phyloP scores from a whole-genome alignment of 2,797 vertebrate genomes.

The Scyliorhinus canicula region DNA sequence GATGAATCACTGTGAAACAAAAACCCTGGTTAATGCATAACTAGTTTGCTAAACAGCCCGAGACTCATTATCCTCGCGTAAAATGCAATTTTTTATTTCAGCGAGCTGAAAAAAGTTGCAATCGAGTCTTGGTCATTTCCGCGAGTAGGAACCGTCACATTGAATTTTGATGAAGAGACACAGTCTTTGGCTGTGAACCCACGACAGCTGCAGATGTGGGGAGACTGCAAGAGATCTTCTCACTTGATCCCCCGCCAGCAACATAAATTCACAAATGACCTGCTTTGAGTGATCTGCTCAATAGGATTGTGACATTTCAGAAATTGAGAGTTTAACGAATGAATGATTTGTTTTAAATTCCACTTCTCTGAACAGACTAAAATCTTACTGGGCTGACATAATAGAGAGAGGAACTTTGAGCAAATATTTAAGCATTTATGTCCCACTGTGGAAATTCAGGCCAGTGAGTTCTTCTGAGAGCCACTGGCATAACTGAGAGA shows the following conservation, averaged over 20 bases:
- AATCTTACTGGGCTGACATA: neutral
- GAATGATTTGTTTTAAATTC: neutral
- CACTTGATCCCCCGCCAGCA: neutral
- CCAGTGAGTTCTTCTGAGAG: neutral
- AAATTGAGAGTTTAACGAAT: neutral
- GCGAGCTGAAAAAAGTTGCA: neutral
- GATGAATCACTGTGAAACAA: neutral
- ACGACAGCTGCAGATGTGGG: neutral
- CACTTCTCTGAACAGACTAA: neutral
- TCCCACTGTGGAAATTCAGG: neutral
- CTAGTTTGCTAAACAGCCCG: neutral
- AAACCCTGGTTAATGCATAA: neutral
- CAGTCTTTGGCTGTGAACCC: no score
- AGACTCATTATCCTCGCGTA: neutral
- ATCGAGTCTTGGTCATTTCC: neutral
- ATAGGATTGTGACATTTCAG: no score
- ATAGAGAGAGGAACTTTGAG: neutral
- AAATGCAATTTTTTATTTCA: slow-evolving; percentile 14
- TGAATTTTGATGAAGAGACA: neutral
- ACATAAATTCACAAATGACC: neutral
- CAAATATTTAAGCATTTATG: neutral
- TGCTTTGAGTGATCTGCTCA: neutral
- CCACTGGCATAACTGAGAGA: neutral
- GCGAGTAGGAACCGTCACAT: neutral
- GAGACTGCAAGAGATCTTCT: neutral